Base-by-base conservation (phyloP, 92 coral and sea anemone genomes). In the Porites rus region DNA sequence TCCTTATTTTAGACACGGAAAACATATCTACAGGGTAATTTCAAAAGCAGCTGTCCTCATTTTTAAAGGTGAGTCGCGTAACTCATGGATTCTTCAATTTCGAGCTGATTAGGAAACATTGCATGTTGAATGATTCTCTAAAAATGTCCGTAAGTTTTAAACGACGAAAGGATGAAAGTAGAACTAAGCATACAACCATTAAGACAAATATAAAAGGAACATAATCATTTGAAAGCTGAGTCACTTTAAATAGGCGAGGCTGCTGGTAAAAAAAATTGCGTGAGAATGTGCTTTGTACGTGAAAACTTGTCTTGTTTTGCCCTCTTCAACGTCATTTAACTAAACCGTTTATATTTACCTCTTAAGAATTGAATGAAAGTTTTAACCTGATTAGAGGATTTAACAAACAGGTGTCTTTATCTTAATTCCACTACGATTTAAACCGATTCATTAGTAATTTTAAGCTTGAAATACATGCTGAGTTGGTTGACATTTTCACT, bases 401-500 rank as follows among this genome's bases (percentile, higher is more conserved):
- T 81, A 81, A 11, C 43, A 28, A 20, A 54, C 86, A 81, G 86
- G 69, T 81, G 86, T 70, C 71, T 80, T 81, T 70, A 81, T 70
- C 86, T 56, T 56, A 81, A 81, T 70, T 43, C 77, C 77, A 58
- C 69, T 81, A 38, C 38, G 77, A 58, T 70, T 20, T 81, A 56
- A 69, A 64, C 86, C 60, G 86, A 81, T 71, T 56, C 77, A 46
- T 81, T 9, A 10, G 69, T 46, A 59, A 68, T 81, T 77, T 70
- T 77, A 17, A 53, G 28, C 31, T 70, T 56, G 52, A 69, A 51
- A 54, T 12, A 19, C 76, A 53, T 68, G 54, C 28, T 38, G 7
- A 56, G 3, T 10, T 21, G 12, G 19, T 56, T n/a, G 2, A 18
- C 46, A 38, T 38, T 38, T 38, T 38, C 46, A 38, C 46, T 38